Conservation (phyloP, 64 coral and sea anemone genomes). For the Dendronephthya gigantea region DNA sequence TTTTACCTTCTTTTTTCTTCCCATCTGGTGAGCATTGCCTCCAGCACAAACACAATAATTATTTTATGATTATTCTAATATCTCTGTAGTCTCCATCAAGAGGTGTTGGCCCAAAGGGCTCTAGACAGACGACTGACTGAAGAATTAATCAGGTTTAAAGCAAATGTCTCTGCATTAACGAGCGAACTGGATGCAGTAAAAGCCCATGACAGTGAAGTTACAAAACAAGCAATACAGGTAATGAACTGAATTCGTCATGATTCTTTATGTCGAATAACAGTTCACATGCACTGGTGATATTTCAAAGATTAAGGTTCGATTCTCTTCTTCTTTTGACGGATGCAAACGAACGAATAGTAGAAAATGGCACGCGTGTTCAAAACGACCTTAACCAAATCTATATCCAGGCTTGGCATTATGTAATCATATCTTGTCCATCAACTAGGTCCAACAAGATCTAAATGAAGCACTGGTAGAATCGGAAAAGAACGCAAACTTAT, state of each 20-base stretch:
- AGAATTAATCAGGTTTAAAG: conserved; percentile 86
- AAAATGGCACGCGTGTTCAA: no score
- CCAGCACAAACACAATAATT: background rate
- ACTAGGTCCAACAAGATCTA: conserved; percentile 51
- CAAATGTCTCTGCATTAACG: conserved; percentile 67
- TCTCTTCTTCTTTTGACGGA: no score
- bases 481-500: conserved; percentile 86
- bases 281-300: no score
- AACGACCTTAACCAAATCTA: no score
- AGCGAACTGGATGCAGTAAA: conserved; percentile 68
- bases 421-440: background rate
- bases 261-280: no score
- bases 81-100: conserved; percentile 82
- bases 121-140: conserved; percentile 85
- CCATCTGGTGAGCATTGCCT: background rate
- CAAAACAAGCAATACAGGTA: conserved; percentile 66
- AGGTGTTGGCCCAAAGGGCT: conserved; percentile 88
- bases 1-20: background rate
- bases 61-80: background rate
- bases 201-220: conserved; percentile 89
- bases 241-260: background rate
- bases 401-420: no score
- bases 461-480: conserved; percentile 78
- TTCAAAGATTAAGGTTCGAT: no score
- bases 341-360: no score